Evolutionary conservation across 2,113 vertebrate species (phyloP).

Genomic region (Lates calcarifer): DNA sequence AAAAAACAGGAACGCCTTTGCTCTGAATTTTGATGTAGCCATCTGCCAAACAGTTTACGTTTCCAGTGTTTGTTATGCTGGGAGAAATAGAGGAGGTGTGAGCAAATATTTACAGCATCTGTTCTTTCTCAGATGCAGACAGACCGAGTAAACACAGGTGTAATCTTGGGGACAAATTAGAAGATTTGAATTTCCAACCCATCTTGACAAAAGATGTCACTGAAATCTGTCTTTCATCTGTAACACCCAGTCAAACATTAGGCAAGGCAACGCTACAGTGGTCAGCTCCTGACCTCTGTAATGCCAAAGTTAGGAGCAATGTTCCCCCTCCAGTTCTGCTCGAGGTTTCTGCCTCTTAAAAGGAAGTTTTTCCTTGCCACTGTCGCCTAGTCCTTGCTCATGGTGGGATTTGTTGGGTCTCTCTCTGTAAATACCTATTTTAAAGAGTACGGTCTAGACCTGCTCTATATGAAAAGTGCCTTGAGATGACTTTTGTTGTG

Average conservation of each 20-base stretch:
- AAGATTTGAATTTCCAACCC: conserved; percentile 18
- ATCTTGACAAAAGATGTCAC: conserved; percentile 11
- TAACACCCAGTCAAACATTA: not conserved
- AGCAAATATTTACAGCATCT: conserved; percentile 64
- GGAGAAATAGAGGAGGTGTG: conserved; percentile 24
- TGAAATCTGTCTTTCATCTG: not conserved
- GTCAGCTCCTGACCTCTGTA: not conserved
- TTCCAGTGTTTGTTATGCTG: conserved; percentile 11
- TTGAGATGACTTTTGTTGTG: too few species aligned
- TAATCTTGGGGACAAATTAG: conserved; percentile 23
- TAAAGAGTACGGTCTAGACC: too few species aligned
- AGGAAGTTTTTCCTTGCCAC: too few species aligned
- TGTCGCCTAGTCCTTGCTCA: too few species aligned
- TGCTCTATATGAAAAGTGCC: too few species aligned
- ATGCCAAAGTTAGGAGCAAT: too few species aligned
- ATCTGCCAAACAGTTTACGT: conserved; percentile 56
- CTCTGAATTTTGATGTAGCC: conserved; percentile 45
- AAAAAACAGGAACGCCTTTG: not conserved
- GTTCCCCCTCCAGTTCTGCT: too few species aligned
- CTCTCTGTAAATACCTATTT: too few species aligned
- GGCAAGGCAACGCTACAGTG: not conserved
- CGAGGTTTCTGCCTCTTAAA: too few species aligned
- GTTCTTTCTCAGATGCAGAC: conserved; percentile 16
- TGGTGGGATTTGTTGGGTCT: too few species aligned
- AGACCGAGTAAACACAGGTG: conserved; percentile 35